Percentiles rank a stretch among this genome's conserved stretches.
Evolutionary conservation across 2,113 vertebrate genomes (phyloP).

Genomic region (Arizona elegans): DNA sequence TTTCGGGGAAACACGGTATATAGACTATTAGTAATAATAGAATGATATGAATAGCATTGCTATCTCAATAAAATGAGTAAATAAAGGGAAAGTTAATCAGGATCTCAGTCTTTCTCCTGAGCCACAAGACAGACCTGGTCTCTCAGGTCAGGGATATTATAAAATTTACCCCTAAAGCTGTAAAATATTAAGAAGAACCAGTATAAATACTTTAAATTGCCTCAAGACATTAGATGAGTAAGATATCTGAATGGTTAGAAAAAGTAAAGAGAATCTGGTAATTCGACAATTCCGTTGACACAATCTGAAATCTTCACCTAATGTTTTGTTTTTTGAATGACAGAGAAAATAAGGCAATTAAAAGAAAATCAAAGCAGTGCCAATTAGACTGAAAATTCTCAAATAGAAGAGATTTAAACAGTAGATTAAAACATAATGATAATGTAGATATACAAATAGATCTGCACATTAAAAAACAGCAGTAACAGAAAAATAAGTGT

Average conservation of each 20-base stretch:
- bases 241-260: not conserved
- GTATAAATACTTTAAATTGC: not conserved
- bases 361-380: not conserved
- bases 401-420: not conserved
- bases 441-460: not conserved
- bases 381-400: not conserved
- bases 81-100: not conserved
- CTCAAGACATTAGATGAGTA: not conserved
- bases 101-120: not conserved
- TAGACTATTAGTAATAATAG: not conserved
- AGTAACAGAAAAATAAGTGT: not conserved
- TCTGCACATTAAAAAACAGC: not conserved
- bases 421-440: not conserved
- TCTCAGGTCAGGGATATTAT: not conserved
- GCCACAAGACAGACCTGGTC: not conserved
- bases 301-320: not conserved
- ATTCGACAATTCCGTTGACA: not conserved
- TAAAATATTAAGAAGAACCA: not conserved
- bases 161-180: not conserved
- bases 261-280: not conserved
- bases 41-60: not conserved
- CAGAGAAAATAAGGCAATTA: not conserved
- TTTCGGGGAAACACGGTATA: not conserved
- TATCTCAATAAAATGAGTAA: not conserved
- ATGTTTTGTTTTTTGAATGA: not conserved